Evolutionary conservation across 2,888 invertebrate species (phyloP).

Genomic region (Drosophila emarginata): DNA sequence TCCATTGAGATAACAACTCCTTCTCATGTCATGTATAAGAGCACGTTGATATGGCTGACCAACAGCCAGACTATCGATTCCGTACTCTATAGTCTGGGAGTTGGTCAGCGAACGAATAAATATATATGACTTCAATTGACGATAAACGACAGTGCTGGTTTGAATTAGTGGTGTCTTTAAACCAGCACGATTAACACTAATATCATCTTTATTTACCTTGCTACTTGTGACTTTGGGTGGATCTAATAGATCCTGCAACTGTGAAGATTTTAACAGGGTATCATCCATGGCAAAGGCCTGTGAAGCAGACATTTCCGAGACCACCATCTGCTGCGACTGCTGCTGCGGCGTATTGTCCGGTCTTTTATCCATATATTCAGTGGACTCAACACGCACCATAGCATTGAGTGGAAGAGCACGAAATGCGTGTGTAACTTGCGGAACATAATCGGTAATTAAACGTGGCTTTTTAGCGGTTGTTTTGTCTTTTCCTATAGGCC

Average conservation of each 20-base stretch:
- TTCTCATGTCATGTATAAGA: slow-evolving; percentile 29
- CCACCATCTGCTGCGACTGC: background rate
- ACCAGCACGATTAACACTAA: background rate
- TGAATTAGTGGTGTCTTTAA: background rate
- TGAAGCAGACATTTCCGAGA: slow-evolving; percentile 36
- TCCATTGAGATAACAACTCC: slow-evolving; percentile 41
- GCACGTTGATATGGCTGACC: slow-evolving; percentile 54
- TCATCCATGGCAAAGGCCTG: slow-evolving; percentile 60
- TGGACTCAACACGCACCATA: slow-evolving; percentile 26
- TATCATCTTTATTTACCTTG: slow-evolving; percentile 54
- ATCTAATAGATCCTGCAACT: slow-evolving; percentile 46
- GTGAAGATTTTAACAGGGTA: slow-evolving; percentile 53
- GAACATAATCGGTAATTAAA: slow-evolving; percentile 45
- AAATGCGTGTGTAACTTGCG: slow-evolving; percentile 58
- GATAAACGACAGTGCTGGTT: slow-evolving; percentile 28
- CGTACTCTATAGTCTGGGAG: slow-evolving; percentile 41
- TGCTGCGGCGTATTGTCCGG: background rate
- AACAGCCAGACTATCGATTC: slow-evolving; percentile 38
- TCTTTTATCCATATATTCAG: no score
- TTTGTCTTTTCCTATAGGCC: background rate
- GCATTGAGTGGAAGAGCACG: slow-evolving; percentile 48
- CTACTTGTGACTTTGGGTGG: slow-evolving; percentile 21
- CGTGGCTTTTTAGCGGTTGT: slow-evolving; percentile 40
- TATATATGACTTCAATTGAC: slow-evolving; percentile 37
- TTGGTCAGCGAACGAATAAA: slow-evolving; percentile 40